Evolutionary conservation across 2,797 vertebrate genomes (phyloP), one percentile per base, ranked within the genome.

Genomic region (Smutsia gigantea): DNA sequence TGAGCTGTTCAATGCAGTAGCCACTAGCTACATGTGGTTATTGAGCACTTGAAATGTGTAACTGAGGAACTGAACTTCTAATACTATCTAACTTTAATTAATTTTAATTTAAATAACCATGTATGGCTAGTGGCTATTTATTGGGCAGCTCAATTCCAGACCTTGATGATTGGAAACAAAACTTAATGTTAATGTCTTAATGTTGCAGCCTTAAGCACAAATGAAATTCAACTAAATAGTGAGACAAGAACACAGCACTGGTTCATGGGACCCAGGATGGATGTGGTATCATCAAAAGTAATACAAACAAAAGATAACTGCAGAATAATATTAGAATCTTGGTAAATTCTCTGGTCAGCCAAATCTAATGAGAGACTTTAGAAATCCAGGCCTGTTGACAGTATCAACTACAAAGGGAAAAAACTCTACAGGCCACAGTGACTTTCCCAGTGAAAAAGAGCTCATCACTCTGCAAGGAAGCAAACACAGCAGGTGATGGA

Each of bases 261-360:
- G 42, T 71, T 66, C 34, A 63, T 9, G 19, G 21, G 27, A 84
- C 92, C 55, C 37, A n/a, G 46, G 92, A 93, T 7, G 15, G 21
- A 92, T 63, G 51, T 23, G 39, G 93, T 69, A 92, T 4, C 53
- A 95, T 71, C 57, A 68, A 94, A 64, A 95, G 57, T 94, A 87
- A 78, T 4, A 92, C 12, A 69, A 90, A n/a, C 59, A 93, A 68
- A 87, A 87, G 95, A 95, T 87, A 96, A 92, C 31, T 1, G 6
- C 0, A 87, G 42, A 89, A 63, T 93, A 95, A 87, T 85, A 84
- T 85, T 66, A 91, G 57, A 77, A 66, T 95, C 95, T 96, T 61
- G 94, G 79, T 92, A 89, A 96, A 90, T 51, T 88, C 75, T 96
- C 79, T 90, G 83, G 61, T 83, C 71, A 94, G 93, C 39, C 83